Conservation (phyloP, 2,113 vertebrate species). For the Pholis gunnellus region DNA sequence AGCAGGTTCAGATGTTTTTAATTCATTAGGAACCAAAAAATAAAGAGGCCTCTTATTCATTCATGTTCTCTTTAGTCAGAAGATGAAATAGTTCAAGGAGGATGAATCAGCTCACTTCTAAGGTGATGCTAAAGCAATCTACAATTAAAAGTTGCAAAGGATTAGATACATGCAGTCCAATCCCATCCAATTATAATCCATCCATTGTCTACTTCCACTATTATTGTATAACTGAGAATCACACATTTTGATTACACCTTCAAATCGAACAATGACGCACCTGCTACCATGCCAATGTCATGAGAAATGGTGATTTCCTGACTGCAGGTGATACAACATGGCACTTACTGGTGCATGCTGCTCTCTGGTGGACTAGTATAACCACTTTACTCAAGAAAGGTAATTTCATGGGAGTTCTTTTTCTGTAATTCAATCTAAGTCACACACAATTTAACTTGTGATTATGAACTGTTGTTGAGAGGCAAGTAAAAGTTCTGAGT, state of each 20-base stretch:
- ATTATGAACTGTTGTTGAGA: not conserved
- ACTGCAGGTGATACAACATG: too few relatives aligned
- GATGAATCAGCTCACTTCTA: not conserved
- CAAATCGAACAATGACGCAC: too few relatives aligned
- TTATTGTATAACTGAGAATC: too few relatives aligned
- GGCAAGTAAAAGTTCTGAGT: too few relatives aligned
- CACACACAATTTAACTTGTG: not conserved
- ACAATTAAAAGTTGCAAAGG: not conserved
- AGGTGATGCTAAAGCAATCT: not conserved
- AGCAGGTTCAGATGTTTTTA: not conserved
- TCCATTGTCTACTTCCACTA: not conserved
- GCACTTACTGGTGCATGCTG: too few relatives aligned
- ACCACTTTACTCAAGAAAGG: not conserved
- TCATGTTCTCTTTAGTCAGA: too few relatives aligned
- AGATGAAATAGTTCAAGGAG: not conserved
- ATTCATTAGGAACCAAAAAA: not conserved
- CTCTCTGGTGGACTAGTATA: too few relatives aligned
- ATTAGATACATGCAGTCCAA: not conserved
- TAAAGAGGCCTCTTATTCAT: not conserved
- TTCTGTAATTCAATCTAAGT: not conserved
- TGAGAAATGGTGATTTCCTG: too few relatives aligned
- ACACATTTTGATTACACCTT: too few relatives aligned
- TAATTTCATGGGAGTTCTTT: not conserved
- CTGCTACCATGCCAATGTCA: too few relatives aligned
- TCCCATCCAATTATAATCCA: not conserved